Evolutionary conservation across 1,140 invertebrate species (phyloP).

Genomic region (Bombus fervidus): DNA sequence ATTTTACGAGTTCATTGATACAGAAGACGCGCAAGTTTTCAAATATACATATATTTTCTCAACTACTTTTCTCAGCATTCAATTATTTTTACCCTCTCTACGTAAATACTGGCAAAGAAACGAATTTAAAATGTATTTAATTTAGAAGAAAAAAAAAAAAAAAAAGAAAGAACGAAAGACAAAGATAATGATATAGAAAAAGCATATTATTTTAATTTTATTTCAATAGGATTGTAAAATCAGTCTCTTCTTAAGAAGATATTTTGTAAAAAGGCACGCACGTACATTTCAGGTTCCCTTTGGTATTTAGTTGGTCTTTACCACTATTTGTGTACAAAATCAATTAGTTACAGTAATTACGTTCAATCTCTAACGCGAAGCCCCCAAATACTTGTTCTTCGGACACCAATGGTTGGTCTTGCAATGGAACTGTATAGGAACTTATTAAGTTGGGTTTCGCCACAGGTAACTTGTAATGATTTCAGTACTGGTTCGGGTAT

Average conservation of each 20-base stretch:
- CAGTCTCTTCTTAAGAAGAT: slow-evolving; percentile 55
- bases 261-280: slow-evolving; percentile 37
- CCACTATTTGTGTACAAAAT: neutral
- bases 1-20: no score
- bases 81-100: neutral
- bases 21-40: no score
- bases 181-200: neutral
- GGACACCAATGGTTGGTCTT: slow-evolving; percentile 92
- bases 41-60: neutral
- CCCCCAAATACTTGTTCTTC: slow-evolving; percentile 94
- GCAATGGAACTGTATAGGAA: slow-evolving; percentile 91
- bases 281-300: slow-evolving; percentile 50
- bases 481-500: slow-evolving; percentile 84
- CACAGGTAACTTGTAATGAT: slow-evolving; percentile 83
- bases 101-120: neutral
- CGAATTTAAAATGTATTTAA: neutral
- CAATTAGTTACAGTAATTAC: slow-evolving; percentile 11
- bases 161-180: neutral
- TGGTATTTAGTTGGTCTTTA: slow-evolving; percentile 32
- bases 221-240: slow-evolving; percentile 32
- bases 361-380: slow-evolving; percentile 90
- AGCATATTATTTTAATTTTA: slow-evolving; percentile 30
- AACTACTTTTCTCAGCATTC: neutral
- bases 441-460: slow-evolving; percentile 86
- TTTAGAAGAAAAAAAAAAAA: neutral